These are phyloP conservation scores for Gobio gobio DNA, from an alignment of 2,113 vertebrate genomes.

Conservation along the genomic window DNA sequence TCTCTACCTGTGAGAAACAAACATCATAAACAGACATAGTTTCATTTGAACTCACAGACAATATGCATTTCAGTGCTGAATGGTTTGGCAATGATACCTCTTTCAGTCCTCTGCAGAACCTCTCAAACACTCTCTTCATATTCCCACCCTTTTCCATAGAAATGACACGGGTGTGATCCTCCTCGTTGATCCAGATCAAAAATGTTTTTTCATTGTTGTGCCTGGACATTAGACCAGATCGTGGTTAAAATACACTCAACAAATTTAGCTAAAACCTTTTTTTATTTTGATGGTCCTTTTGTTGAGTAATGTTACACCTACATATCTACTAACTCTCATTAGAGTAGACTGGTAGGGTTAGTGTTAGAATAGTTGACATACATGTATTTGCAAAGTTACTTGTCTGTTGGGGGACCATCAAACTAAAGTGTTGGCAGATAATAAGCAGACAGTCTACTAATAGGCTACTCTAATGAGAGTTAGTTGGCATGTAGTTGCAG, in stretches of 20 bases:
- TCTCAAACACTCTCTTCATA: constrained; percentile 93
- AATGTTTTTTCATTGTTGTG: constrained; percentile 93
- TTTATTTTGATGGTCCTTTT: neutral
- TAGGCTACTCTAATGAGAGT: too few species aligned
- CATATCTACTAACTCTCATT: too few species aligned
- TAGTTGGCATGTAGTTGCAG: too few species aligned
- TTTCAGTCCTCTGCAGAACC: constrained; percentile 89
- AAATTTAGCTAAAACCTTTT: neutral
- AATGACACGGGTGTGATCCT: constrained; percentile 91
- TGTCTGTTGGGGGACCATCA: too few species aligned
- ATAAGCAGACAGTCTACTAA: too few species aligned
- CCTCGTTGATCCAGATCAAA: constrained; percentile 93
- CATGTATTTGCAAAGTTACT: too few species aligned
- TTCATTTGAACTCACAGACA: neutral
- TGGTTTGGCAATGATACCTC: constrained; percentile 73
- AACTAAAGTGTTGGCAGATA: too few species aligned
- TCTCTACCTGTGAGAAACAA: constrained; percentile 80
- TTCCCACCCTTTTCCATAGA: constrained; percentile 95
- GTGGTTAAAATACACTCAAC: neutral
- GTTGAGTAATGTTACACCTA: too few species aligned
- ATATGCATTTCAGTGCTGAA: neutral
- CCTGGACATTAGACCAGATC: constrained; percentile 69
- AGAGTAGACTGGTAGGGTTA: too few species aligned
- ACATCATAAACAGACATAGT: neutral
- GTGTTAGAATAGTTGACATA: too few species aligned